These are phyloP conservation scores for Sus cebifrons DNA, from an alignment of 2,797 vertebrate species.

Conservation along the genomic window DNA sequence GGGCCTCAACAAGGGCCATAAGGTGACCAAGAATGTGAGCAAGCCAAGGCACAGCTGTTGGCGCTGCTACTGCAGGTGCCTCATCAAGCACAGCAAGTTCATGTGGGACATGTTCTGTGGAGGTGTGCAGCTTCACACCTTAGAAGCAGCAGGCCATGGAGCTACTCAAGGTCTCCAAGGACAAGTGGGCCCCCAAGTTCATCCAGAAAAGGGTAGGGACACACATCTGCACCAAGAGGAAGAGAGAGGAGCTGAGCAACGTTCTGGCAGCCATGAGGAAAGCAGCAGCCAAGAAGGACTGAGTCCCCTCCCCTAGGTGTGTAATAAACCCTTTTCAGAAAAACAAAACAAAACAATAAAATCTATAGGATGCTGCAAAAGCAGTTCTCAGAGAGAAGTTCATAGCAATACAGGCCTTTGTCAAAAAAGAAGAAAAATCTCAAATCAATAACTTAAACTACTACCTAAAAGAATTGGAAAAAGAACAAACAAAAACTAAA, in stretches of 20 bases:
- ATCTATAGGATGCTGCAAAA: too few relatives aligned
- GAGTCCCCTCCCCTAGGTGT: constrained; percentile 77
- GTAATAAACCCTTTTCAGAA: constrained; percentile 86
- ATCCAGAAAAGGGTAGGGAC: not conserved
- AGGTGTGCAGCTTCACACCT: not conserved
- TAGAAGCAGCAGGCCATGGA: not conserved
- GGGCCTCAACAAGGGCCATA: too few relatives aligned
- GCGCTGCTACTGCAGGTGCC: too few relatives aligned
- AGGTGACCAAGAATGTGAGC: too few relatives aligned
- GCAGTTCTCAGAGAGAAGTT: too few relatives aligned
- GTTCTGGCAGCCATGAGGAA: constrained; percentile 99
- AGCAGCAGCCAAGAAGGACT: constrained; percentile 99
- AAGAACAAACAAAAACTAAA: too few relatives aligned
- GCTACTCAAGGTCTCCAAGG: not conserved
- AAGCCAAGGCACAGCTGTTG: too few relatives aligned
- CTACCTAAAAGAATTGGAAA: too few relatives aligned
- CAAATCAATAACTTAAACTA: too few relatives aligned
- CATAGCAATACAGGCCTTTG: too few relatives aligned
- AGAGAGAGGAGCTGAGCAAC: constrained; percentile 91
- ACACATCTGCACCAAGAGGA: not conserved
- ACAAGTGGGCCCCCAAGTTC: too few relatives aligned
- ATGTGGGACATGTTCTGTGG: not conserved
- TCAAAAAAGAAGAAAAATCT: too few relatives aligned
- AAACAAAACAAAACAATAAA: not conserved
- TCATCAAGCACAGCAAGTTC: not conserved